Percentiles rank a stretch among this genome's conserved stretches.
Evolutionary conservation across 2,888 invertebrate genomes (phyloP).

Genomic region (Polietes domitor): DNA sequence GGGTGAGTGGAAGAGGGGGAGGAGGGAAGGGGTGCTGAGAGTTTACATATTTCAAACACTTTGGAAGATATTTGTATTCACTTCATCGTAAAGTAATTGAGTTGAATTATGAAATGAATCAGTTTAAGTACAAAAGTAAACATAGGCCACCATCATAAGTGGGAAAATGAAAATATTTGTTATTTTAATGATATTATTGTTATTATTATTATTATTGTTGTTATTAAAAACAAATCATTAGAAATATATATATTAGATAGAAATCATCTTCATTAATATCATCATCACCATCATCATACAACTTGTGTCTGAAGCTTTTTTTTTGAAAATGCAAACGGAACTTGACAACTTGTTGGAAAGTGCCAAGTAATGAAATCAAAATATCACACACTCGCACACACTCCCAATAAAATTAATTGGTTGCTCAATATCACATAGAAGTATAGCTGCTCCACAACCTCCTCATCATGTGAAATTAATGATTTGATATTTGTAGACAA

Average conservation of each 20-base stretch:
- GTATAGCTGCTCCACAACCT: too few relatives aligned
- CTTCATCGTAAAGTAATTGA: constrained; percentile 24
- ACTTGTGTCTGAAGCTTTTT: neutral
- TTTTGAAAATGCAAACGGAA: neutral
- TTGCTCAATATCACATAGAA: neutral
- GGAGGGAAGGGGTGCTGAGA: neutral
- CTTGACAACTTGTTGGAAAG: constrained; percentile 24
- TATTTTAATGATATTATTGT: neutral
- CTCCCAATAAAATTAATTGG: constrained; percentile 34
- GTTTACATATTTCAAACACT: neutral
- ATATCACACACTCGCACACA: too few relatives aligned
- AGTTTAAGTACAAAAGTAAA: constrained; percentile 10
- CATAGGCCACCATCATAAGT: neutral
- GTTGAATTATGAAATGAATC: constrained; percentile 21
- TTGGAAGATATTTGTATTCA: neutral
- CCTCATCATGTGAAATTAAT: neutral
- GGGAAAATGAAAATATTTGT: neutral
- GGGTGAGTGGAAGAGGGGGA: neutral
- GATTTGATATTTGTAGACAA: constrained; percentile 24
- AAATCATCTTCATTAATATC: neutral
- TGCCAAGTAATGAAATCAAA: constrained; percentile 54
- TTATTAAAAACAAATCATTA: neutral
- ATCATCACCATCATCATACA: neutral
- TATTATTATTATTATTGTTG: neutral
- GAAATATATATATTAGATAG: neutral